Evolutionary conservation across 2,113 vertebrate genomes (phyloP).

Genomic region (Pogona vitticeps): DNA sequence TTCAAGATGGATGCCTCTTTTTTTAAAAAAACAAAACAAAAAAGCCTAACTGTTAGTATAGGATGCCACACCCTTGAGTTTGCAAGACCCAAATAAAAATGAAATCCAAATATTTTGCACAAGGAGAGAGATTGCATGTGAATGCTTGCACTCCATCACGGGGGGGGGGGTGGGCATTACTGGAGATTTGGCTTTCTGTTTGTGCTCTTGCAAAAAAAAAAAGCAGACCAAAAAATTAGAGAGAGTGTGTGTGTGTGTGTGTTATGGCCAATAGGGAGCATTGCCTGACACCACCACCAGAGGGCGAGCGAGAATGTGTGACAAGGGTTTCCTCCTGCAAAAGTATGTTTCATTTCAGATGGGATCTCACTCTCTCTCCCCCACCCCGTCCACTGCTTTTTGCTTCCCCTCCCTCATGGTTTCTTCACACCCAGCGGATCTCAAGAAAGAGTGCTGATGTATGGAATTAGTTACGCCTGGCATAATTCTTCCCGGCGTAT

Average conservation of each 20-base stretch:
- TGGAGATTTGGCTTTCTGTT: background rate
- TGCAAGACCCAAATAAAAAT: too few species aligned
- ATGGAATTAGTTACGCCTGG: background rate
- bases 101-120: background rate
- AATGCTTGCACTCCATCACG: too few species aligned
- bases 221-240: too few species aligned
- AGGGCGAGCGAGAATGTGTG: background rate
- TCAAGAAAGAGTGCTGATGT: background rate
- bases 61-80: too few species aligned
- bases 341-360: background rate
- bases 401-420: background rate
- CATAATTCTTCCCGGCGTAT: background rate
- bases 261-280: background rate
- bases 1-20: too few species aligned
- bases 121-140: background rate
- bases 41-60: background rate
- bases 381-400: too few species aligned
- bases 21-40: too few species aligned
- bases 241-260: too few species aligned
- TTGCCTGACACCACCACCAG: background rate
- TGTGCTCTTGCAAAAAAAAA: too few species aligned
- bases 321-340: background rate
- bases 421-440: background rate
- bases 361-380: background rate
- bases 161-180: too few species aligned